phyloP scores from a whole-genome alignment of 2,888 invertebrate species.

The Euphydryas editha region DNA sequence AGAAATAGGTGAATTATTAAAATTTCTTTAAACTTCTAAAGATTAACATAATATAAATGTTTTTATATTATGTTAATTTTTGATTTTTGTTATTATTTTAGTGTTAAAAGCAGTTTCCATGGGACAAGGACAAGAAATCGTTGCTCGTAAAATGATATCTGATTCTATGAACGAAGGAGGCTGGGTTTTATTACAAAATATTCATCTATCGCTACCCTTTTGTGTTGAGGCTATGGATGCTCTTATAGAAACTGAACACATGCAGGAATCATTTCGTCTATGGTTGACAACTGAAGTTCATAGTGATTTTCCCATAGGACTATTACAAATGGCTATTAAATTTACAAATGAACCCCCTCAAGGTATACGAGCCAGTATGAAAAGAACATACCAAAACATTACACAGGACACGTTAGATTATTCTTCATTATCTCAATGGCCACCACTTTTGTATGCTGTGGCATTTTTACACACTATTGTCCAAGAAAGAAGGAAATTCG shows the following conservation, averaged over 20 bases:
- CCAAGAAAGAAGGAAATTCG: slow-evolving; percentile 97
- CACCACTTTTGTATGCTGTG: slow-evolving; percentile 95
- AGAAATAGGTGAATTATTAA: slow-evolving; percentile 87
- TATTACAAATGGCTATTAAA: slow-evolving; percentile 96
- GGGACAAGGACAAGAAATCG: slow-evolving; percentile 98
- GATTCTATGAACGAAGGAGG: slow-evolving; percentile 92
- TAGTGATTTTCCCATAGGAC: slow-evolving; percentile 94
- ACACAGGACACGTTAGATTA: slow-evolving; percentile 97
- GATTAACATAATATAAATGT: not conserved
- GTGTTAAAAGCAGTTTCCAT: slow-evolving; percentile 94
- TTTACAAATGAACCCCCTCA: slow-evolving; percentile 99
- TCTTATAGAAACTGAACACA: slow-evolving; percentile 91
- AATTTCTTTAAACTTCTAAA: not conserved
- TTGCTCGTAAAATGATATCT: slow-evolving; percentile 91
- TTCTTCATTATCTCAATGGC: slow-evolving; percentile 96
- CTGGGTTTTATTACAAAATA: slow-evolving; percentile 98
- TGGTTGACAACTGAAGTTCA: slow-evolving; percentile 99
- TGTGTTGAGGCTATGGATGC: slow-evolving; percentile 96
- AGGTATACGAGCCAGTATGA: slow-evolving; percentile 95
- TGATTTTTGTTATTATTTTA: slow-evolving; percentile 56
- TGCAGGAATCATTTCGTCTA: slow-evolving; percentile 92
- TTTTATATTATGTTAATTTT: too few species aligned
- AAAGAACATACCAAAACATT: slow-evolving; percentile 94
- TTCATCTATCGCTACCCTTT: slow-evolving; percentile 97
- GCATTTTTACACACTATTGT: slow-evolving; percentile 98